A percentile compares a stretch with the other conserved stretches of the same genome.
Conservation (phyloP, 2,113 vertebrate species). For the Camelus bactrianus region DNA sequence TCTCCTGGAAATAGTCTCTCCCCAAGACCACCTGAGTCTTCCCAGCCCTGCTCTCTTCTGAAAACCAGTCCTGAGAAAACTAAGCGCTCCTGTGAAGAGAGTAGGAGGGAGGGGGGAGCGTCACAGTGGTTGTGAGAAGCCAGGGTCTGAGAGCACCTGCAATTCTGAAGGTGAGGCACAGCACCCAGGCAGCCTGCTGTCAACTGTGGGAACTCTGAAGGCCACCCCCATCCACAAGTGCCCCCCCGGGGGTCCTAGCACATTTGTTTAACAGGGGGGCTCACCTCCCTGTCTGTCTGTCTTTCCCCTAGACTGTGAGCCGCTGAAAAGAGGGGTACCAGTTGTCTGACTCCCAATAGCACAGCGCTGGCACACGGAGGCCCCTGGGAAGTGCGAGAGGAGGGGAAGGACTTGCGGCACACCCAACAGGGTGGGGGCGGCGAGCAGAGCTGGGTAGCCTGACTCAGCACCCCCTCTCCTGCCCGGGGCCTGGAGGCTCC, state of each 20-base stretch:
- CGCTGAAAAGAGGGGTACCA: not conserved
- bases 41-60: not conserved
- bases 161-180: not conserved
- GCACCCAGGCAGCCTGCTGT: not conserved
- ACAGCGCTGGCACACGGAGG: not conserved
- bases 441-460: not conserved
- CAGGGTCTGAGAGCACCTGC: not conserved
- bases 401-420: not conserved
- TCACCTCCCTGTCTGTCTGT: not conserved
- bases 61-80: slow-evolving; percentile 9
- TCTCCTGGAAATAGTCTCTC: not conserved
- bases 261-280: not conserved
- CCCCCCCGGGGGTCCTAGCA: not conserved
- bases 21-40: not conserved
- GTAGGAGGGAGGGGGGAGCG: not conserved
- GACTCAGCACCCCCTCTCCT: not conserved
- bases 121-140: not conserved
- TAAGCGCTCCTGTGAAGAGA: not conserved
- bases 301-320: not conserved
- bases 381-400: not conserved
- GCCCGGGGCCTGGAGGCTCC: too few relatives aligned
- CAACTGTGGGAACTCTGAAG: not conserved
- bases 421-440: not conserved
- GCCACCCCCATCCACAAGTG: not conserved
- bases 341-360: not conserved